Evolutionary conservation across 35 echinoderm and acorn worm species (phyloP), one percentile per base, ranked within the genome.

Genomic region (Patiria miniata): DNA sequence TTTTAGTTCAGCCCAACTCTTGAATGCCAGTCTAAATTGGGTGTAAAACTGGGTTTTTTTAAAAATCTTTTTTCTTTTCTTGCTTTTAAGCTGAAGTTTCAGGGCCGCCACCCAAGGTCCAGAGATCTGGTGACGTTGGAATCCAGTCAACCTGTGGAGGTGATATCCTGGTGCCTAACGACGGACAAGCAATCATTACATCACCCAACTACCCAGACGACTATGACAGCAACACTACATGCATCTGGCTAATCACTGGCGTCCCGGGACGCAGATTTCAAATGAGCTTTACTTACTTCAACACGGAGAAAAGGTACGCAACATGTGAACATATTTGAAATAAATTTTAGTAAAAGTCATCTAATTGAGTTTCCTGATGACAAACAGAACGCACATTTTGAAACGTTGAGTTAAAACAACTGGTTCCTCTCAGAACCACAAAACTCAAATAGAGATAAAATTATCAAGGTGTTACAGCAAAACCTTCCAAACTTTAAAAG

Each of bases 211-310:
- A 86, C 82, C 51, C 83, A 1, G 36, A 37, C 7, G 61, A 60
- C 7, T 96, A 96, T 78, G 77, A 79, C 42, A 89, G 81, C 40
- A 80, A 79, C 38, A 22, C 61, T 26, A 78, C 80, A 5, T 96
- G 94, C 44, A 52, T 69, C 14, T 96, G 90, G 90, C 73, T 30
- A n/a, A 52, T 96, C 0, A 77, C 58, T 23, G 79, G 85, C n/a
- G 14, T 28, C n/a, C 21, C 77, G 2, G 78, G 87, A 19, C 80
- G 78, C 7, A 34, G 92, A 52, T 89, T 93, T 50, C 44, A 82
- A 28, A 51, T 93, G 4, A 61, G 47, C 30, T 93, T 93, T 51
- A 32, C 52, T 22, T 29, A 6, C 33, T 88, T 93, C 83, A 79
- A 79, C 1, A 5, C 54, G 3, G 91, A 93, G 80, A 83, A 57